These are phyloP conservation scores for Pristionchus japonicus DNA, from an alignment of 2,888 invertebrate species.

Conservation along the genomic window DNA sequence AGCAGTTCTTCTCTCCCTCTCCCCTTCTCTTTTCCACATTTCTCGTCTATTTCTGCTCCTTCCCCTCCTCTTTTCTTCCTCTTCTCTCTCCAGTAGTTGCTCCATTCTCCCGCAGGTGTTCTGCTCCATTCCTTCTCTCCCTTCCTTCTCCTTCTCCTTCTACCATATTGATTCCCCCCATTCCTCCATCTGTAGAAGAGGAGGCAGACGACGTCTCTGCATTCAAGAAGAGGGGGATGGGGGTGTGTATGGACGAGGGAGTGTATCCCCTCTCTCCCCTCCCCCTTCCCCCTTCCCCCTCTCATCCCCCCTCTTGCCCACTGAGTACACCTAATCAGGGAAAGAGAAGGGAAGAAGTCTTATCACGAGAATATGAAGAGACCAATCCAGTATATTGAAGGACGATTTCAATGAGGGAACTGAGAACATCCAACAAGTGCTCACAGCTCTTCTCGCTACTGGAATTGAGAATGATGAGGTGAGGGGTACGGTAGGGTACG, in stretches of 20 bases:
- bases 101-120: not conserved
- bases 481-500: not conserved
- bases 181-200: slow-evolving; percentile 43
- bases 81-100: not conserved
- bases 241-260: slow-evolving; percentile 1
- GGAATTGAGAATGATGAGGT: not conserved
- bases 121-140: not conserved
- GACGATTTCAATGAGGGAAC: not conserved
- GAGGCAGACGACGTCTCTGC: not conserved
- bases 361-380: slow-evolving; percentile 10
- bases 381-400: not conserved
- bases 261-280: slow-evolving; percentile 28
- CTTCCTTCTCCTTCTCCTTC: not conserved
- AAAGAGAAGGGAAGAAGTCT: slow-evolving; percentile 36
- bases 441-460: not conserved
- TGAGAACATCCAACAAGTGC: slow-evolving; percentile 21
- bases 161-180: not conserved
- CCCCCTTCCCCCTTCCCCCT: not conserved
- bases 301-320: not conserved
- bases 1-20: not conserved
- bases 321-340: slow-evolving; percentile 6
- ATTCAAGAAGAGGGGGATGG: not conserved
- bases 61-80: not conserved
- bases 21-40: not conserved
- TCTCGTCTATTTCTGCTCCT: not conserved